Evolutionary conservation across 2,888 invertebrate genomes (phyloP).

Genomic region (Pyrrhia umbra): DNA sequence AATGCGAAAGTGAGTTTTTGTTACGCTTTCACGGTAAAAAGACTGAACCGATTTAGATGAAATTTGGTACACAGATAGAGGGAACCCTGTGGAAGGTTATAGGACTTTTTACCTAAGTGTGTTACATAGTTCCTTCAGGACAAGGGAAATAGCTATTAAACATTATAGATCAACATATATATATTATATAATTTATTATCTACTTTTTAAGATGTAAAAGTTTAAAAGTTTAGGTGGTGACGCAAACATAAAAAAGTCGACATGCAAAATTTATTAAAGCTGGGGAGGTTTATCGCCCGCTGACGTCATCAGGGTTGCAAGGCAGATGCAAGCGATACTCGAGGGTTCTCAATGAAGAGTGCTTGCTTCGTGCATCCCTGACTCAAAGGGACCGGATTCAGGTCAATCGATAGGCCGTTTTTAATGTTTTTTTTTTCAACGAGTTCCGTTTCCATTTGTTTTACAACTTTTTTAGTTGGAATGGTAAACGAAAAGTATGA

Average conservation of each 20-base stretch:
- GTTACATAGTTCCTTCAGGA: no score
- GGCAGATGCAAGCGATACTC: slow-evolving; percentile 48
- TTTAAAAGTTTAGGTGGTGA: not conserved
- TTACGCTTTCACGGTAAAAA: no score
- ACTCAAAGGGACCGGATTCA: slow-evolving; percentile 68
- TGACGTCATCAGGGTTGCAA: slow-evolving; percentile 57
- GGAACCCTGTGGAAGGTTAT: no score
- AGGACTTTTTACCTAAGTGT: no score
- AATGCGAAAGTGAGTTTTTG: no score
- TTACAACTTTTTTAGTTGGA: slow-evolving; percentile 5
- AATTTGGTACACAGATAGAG: no score
- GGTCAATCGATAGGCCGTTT: slow-evolving; percentile 72
- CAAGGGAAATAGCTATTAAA: no score
- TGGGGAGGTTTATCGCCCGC: slow-evolving; percentile 32
- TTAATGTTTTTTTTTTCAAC: slow-evolving; percentile 13
- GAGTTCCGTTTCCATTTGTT: slow-evolving; percentile 7
- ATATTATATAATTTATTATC: no score
- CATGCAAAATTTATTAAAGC: slow-evolving; percentile 28
- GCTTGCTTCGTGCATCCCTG: slow-evolving; percentile 55
- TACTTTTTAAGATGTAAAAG: not conserved
- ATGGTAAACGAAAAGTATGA: no score
- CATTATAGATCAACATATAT: no score
- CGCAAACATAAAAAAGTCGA: not conserved
- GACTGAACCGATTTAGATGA: no score
- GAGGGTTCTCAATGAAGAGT: slow-evolving; percentile 52